Evolutionary conservation across 2,888 invertebrate genomes (phyloP), one percentile per base, ranked within the genome.

Genomic region (Hyalella azteca): DNA sequence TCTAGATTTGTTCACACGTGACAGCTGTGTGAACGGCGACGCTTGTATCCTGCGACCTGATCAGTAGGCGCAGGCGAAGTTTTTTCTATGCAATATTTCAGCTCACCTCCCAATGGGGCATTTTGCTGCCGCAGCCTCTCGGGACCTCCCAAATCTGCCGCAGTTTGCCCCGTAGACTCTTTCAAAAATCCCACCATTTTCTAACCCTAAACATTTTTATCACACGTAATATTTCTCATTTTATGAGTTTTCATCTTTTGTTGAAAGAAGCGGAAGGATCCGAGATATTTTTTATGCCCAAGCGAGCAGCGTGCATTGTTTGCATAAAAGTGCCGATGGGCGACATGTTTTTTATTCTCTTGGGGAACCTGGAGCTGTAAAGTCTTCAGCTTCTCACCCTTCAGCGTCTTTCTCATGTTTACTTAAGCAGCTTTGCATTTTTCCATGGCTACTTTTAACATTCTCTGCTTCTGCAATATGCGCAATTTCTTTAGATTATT

Each of bases 231-330:
- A 66, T 66, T 66, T 66, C 36, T 32, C 66, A 32, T 66, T 66
- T 66, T 66, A 66, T 66, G 66, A 66, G 66, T 66, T 66, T 66
- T 66, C 66, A 66, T 66, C 66, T 36, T 66, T 66, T 66, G 66
- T 66, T 66, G 66, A 66, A 66, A 36, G 66, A 66, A 66, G 66
- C 66, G 66, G 66, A 66, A 66, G 66, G 66, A 66, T 66, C 66
- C 66, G 36, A 66, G 66, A 66, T 66, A 66, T 66, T 66, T 66
- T 66, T 66, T 66, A 66, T 66, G 66, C 66, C 66, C 36, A 36
- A 66, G 66, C 66, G 66, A 36, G 66, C 66, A 66, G 66, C 66
- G 66, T 66, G 66, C 66, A 66, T 66, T 66, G 66, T 66, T 66
- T 66, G 66, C 66, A 66, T 66, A 66, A 66, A 32, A 66, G 66